These are phyloP conservation scores for Theristus sp. DNA, from an alignment of 2,888 invertebrate genomes.

Conservation along the genomic window DNA sequence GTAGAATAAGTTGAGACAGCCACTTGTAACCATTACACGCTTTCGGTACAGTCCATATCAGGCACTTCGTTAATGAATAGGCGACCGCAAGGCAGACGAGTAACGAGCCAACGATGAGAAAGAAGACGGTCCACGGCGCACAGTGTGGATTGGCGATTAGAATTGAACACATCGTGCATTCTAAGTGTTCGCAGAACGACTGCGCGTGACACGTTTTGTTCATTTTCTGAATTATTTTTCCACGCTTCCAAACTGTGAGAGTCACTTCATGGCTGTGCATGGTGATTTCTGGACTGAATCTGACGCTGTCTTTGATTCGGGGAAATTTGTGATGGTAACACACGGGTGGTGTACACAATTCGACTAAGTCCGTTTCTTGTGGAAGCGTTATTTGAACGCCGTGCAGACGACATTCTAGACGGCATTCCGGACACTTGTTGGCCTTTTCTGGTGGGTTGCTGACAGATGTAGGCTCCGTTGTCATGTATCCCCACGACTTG, in stretches of 20 bases:
- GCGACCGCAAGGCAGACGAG: not conserved
- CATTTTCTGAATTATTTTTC: not conserved
- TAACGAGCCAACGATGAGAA: not conserved
- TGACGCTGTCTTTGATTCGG: not conserved
- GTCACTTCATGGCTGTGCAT: not conserved
- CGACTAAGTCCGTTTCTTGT: not conserved
- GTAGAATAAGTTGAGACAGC: not conserved
- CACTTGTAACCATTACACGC: not conserved
- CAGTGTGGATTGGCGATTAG: not conserved
- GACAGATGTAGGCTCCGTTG: not conserved
- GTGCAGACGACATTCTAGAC: not conserved
- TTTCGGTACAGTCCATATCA: not conserved
- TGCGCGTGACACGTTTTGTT: not conserved
- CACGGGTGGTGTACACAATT: not conserved
- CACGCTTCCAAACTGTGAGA: not conserved
- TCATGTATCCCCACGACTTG: not conserved
- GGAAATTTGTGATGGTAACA: not conserved
- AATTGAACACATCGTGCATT: not conserved
- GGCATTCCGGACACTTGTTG: not conserved
- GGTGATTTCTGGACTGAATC: not conserved
- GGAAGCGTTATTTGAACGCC: not conserved
- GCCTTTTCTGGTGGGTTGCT: not conserved
- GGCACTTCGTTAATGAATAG: not conserved
- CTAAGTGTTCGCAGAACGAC: slow-evolving; percentile 3
- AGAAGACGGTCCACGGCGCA: not conserved